These are phyloP conservation scores for Pachliopta kotzebuea DNA, from an alignment of 2,888 invertebrate species.

Conservation along the genomic window DNA sequence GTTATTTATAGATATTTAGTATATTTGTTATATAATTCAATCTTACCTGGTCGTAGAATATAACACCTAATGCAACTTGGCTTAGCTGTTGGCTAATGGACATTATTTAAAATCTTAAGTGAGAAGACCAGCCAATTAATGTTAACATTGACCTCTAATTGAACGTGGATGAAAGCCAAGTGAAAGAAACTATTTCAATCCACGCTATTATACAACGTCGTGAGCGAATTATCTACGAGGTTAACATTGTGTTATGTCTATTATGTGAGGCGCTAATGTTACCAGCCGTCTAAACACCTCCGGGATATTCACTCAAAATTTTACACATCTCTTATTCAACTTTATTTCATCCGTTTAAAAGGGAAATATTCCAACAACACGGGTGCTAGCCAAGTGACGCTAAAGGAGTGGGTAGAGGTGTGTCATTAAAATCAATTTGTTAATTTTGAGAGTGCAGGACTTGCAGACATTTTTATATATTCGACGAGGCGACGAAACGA, in stretches of 20 bases:
- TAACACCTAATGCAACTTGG: not conserved
- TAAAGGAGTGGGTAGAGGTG: no score
- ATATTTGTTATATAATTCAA: not conserved
- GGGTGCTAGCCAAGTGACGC: no score
- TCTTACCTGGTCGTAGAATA: not conserved
- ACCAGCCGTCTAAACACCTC: not conserved
- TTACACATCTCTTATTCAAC: not conserved
- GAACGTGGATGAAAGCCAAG: conserved; percentile 62
- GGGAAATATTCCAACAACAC: no score
- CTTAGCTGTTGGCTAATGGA: not conserved
- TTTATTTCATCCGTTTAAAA: no score
- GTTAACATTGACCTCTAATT: conserved; percentile 51
- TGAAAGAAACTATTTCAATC: conserved; percentile 54
- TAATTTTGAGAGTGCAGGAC: no score
- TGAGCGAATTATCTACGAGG: conserved; percentile 27
- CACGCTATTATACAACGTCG: conserved; percentile 41
- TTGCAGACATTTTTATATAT: no score
- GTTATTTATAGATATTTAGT: no score
- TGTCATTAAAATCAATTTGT: no score
- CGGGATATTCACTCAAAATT: not conserved
- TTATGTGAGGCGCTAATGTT: conserved; percentile 1
- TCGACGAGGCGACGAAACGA: no score
- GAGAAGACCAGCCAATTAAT: conserved; percentile 38
- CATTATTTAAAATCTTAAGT: conserved; percentile 9
- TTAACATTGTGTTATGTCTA: conserved; percentile 22